These are phyloP conservation scores for Paramormyrops kingsleyae DNA, from an alignment of 2,113 vertebrate genomes.

Conservation along the genomic window DNA sequence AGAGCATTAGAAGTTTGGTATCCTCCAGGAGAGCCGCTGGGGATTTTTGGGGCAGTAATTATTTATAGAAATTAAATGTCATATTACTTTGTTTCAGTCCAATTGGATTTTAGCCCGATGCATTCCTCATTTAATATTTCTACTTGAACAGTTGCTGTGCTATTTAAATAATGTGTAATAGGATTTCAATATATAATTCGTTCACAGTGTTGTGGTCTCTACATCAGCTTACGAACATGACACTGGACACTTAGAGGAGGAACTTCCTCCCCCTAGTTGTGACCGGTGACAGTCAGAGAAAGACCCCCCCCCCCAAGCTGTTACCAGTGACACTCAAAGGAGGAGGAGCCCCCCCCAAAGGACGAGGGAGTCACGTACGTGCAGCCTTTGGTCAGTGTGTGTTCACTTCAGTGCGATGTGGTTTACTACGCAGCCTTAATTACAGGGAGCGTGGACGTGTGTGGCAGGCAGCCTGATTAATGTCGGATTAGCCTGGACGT, in stretches of 20 bases:
- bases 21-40: conserved; percentile 34
- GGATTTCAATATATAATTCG: background rate
- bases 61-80: conserved; percentile 53
- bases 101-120: conserved; percentile 41
- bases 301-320: too few species aligned
- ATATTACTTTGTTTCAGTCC: conserved; percentile 46
- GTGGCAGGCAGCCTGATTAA: conserved; percentile 37
- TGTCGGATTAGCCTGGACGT: conserved; percentile 36
- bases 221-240: background rate
- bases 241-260: background rate
- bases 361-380: background rate
- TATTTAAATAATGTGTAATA: conserved; percentile 23
- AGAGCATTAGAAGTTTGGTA: conserved; percentile 50
- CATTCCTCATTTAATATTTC: conserved; percentile 26
- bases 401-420: background rate
- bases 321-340: background rate
- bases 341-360: background rate
- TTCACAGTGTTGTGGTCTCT: background rate
- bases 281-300: background rate
- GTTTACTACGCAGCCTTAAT: conserved; percentile 5
- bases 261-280: background rate
- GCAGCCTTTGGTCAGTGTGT: background rate
- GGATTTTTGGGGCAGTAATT: conserved; percentile 42
- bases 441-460: conserved; percentile 40
- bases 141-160: conserved; percentile 22